phyloP scores from a whole-genome alignment of 2,797 vertebrate genomes.

The Characodon lateralis region DNA sequence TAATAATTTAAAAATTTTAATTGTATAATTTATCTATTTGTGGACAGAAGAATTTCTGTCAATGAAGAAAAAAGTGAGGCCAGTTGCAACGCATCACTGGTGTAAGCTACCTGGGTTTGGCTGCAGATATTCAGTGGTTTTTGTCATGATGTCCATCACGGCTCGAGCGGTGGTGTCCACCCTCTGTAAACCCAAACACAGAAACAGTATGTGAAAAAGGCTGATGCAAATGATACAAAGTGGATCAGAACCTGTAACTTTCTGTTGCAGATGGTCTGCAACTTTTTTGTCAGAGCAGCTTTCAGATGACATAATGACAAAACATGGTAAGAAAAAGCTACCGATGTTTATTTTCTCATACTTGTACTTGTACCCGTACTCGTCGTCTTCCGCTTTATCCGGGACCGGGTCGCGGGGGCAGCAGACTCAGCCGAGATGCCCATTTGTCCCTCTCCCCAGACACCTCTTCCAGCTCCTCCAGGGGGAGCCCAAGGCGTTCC shows the following conservation, averaged over 20 bases:
- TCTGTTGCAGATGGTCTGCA: background rate
- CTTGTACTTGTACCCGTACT: no score
- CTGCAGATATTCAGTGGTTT: slow-evolving; percentile 97
- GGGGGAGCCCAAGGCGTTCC: no score
- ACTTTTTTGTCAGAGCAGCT: background rate
- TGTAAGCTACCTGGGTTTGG: slow-evolving; percentile 91
- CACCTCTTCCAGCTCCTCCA: no score
- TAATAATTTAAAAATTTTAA: background rate
- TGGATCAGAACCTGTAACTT: background rate
- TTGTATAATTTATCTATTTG: no score
- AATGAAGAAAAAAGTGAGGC: background rate
- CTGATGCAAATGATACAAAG: background rate
- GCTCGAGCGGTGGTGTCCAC: slow-evolving; percentile 93
- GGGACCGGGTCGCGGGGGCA: no score
- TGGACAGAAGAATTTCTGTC: background rate
- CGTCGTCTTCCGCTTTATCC: no score
- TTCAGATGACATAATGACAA: background rate
- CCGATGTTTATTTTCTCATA: background rate
- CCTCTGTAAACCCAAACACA: slow-evolving; percentile 80
- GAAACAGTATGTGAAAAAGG: background rate
- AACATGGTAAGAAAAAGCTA: background rate
- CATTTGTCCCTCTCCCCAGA: no score
- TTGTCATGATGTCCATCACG: slow-evolving; percentile 96
- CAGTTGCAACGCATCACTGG: background rate
- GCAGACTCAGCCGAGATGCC: no score